These are phyloP conservation scores for Terebella lapidaria DNA, from an alignment of 2,888 invertebrate genomes.

Conservation along the genomic window DNA sequence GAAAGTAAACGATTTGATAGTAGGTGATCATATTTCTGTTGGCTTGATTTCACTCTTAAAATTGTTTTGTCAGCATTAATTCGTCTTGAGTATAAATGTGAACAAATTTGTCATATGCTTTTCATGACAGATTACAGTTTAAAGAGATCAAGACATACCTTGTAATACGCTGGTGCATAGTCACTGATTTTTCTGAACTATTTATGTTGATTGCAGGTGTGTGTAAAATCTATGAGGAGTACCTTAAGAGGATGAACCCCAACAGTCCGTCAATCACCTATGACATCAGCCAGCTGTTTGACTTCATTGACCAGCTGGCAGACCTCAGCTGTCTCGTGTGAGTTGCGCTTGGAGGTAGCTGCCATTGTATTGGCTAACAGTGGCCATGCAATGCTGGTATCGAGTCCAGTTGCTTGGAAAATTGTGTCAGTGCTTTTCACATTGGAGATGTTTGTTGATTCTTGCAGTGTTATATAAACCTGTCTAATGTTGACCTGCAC, in stretches of 20 bases:
- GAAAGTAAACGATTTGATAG: too few relatives aligned
- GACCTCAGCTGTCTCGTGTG: constrained; percentile 93
- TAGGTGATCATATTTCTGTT: too few relatives aligned
- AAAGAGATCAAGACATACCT: too few relatives aligned
- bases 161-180: too few relatives aligned
- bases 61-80: too few relatives aligned
- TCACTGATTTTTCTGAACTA: too few relatives aligned
- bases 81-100: too few relatives aligned
- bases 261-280: constrained; percentile 95
- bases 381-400: background rate
- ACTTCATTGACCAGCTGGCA: constrained; percentile 92
- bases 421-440: background rate
- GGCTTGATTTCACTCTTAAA: too few relatives aligned
- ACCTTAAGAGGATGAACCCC: constrained; percentile 90
- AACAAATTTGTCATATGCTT: too few relatives aligned
- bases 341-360: constrained; percentile 48
- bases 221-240: constrained; percentile 98
- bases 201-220: constrained; percentile 67
- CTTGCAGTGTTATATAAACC: background rate
- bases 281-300: constrained; percentile 95
- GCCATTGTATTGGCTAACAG: background rate
- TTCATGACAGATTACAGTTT: too few relatives aligned
- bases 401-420: background rate
- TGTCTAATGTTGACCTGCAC: too few relatives aligned
- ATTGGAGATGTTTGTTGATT: background rate